Evolutionary conservation across 2,113 vertebrate species (phyloP), one percentile per base, ranked within the genome.

Genomic region (Osmerus mordax): DNA sequence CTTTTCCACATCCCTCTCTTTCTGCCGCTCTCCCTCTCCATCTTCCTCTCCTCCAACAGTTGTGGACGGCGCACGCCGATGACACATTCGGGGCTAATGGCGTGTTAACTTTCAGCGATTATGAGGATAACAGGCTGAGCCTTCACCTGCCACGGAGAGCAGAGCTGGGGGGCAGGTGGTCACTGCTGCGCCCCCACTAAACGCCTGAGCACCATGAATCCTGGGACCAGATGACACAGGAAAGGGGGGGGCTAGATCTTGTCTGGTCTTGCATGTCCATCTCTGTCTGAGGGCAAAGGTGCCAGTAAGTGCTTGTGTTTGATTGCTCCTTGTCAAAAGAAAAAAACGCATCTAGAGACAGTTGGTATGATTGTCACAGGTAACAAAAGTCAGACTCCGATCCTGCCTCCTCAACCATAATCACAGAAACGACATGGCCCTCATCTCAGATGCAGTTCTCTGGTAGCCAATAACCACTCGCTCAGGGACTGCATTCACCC

Each of bases 41-140:
- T 79, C 76, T 76, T 78, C 72, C 72, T 70, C 77, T 70, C 18
- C 71, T 77, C 75, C 79, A 81, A 83, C 82, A 83, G 75, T 56
- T 9, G 54, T 73, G 73, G 83, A 60, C 21, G 61, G 75, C 59
- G 65, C n/a, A 58, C 5, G 12, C 66, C 60, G 25, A 73, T 87
- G 84, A 89, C 86, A 79, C 73, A 80, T 70, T 82, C 67, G 52
- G 68, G 78, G 72, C 87, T 88, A 91, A 91, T 83, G 81, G 81
- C 77, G 89, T 87, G 41, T 82, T 88, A 87, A 91, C 89, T 91
- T 78, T 76, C 77, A 70, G 72, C 83, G 89, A 89, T 92, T 90
- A 90, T 84, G 81, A 86, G 78, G 72, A 85, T 83, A 88, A 88
- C 85, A 80, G 81, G 71, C 82, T 72, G 66, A 4, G 29, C 71